A percentile compares a stretch with the other conserved stretches of the same genome.
phyloP scores from a whole-genome alignment of 2,113 vertebrate species.

The Anarrhichthys ocellatus region DNA sequence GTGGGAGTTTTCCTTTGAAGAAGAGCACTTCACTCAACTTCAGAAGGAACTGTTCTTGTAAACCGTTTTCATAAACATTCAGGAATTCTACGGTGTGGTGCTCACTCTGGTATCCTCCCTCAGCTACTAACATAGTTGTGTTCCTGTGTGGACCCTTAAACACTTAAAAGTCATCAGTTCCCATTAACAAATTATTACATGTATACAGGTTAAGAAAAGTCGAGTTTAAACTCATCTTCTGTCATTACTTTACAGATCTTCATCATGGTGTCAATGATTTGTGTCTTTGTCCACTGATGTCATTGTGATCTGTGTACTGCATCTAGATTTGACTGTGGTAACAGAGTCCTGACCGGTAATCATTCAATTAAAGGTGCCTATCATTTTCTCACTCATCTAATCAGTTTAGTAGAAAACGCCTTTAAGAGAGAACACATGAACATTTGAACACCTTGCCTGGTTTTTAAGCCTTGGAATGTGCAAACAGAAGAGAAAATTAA shows the following conservation, averaged over 20 bases:
- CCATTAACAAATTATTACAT: neutral
- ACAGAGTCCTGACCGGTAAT: neutral
- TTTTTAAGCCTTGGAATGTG: neutral
- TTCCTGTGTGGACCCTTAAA: neutral
- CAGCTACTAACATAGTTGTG: neutral
- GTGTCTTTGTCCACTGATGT: neutral
- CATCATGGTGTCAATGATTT: neutral
- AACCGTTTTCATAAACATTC: neutral
- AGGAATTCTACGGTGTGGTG: neutral
- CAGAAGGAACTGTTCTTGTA: neutral
- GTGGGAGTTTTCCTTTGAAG: conserved; percentile 1
- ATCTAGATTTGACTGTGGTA: neutral
- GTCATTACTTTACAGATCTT: neutral
- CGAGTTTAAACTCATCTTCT: neutral
- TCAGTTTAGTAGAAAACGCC: neutral
- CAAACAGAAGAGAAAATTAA: neutral
- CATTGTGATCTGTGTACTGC: neutral
- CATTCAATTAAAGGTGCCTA: neutral
- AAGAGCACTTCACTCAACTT: neutral
- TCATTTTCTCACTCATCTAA: neutral
- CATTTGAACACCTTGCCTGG: neutral
- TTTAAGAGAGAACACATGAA: too few species aligned
- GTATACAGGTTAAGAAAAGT: neutral
- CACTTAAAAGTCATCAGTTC: neutral
- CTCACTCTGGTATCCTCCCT: neutral